Evolutionary conservation across 2,888 invertebrate genomes (phyloP).

Genomic region (Caenorhabditis drosophilae): DNA sequence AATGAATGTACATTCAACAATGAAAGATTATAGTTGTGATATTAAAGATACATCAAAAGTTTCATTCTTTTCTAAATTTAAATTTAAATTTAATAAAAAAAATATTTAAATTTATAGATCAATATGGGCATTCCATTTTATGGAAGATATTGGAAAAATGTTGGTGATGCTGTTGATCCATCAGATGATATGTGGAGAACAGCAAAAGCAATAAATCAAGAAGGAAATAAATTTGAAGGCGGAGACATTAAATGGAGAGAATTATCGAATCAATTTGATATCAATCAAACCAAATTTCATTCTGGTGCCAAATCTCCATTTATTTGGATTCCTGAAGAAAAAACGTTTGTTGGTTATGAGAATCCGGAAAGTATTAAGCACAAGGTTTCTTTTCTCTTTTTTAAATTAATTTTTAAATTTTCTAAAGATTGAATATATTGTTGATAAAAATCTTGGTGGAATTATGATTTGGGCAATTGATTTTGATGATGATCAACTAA

Average conservation of each 20-base stretch:
- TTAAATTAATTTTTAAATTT: too few relatives aligned
- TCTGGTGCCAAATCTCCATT: conserved; percentile 57
- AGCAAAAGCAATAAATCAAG: conserved; percentile 48
- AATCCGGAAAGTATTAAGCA: conserved; percentile 58
- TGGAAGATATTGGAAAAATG: conserved; percentile 66
- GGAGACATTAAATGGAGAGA: conserved; percentile 63
- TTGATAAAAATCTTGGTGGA: conserved; percentile 61
- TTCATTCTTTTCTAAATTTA: conserved; percentile 1
- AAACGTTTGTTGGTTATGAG: conserved; percentile 63
- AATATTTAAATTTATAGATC: conserved; percentile 48
- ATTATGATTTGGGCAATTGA: conserved; percentile 69
- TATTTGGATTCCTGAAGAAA: conserved; percentile 54
- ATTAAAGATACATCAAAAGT: conserved; percentile 42
- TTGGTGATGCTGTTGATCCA: conserved; percentile 62
- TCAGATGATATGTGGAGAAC: conserved; percentile 67
- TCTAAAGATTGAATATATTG: conserved; percentile 56
- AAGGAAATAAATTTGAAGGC: conserved; percentile 54
- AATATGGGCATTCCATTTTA: conserved; percentile 68
- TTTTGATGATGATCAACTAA: conserved; percentile 61
- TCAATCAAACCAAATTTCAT: conserved; percentile 47
- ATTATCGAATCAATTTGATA: conserved; percentile 33
- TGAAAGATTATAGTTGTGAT: conserved; percentile 67
- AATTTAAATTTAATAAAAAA: not conserved
- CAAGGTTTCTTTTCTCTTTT: too few relatives aligned
- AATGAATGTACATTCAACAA: conserved; percentile 67